Base-by-base conservation (phyloP, 1,140 invertebrate genomes). In the Drosophila mauritiana region DNA sequence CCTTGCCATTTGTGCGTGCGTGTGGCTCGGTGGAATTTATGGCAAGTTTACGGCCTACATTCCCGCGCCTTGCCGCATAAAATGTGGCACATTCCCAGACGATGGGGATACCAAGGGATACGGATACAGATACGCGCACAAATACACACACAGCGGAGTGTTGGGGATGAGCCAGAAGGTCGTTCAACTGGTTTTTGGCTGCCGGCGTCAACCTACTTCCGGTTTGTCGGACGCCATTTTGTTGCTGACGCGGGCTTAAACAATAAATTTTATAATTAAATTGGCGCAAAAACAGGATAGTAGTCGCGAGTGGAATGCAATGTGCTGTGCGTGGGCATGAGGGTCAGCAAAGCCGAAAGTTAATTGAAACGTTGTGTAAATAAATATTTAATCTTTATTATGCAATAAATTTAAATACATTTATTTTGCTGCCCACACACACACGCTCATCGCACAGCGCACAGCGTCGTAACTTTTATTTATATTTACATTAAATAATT, bases 331-430 rank as follows among this genome's bases (percentile, higher is more conserved):
- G 7, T 31, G 43, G 37, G 4, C 12, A 39, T 39, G 37, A 11
- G 65, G 68, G 52, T 49, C 68, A 36, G 72, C 58, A 89, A 78
- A 89, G 84, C 80, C 84, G 80, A 90, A 89, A 89, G 80, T 89
- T 89, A 89, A 89, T 89, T 89, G 85, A 89, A 89, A 90, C 84
- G 85, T 90, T 89, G 84, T 89, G 84, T 84, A 89, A 90, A 89
- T 90, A 89, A 90, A 89, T 89, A 90, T 89, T 89, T 89, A 89
- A 89, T 89, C 85, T 90, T 90, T 89, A 89, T 89, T 89, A 90
- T 90, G 85, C 84, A 90, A 89, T 89, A 90, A 89, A 89, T 89
- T 89, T 89, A 89, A 89, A 90, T 89, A 90, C 85, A 90, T 88
- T 83, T 89, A 88, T 88, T 78, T 63, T 58, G 17, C 55, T 40